These are phyloP conservation scores for Dorcus hopei DNA, from an alignment of 2,888 invertebrate species.

Conservation along the genomic window DNA sequence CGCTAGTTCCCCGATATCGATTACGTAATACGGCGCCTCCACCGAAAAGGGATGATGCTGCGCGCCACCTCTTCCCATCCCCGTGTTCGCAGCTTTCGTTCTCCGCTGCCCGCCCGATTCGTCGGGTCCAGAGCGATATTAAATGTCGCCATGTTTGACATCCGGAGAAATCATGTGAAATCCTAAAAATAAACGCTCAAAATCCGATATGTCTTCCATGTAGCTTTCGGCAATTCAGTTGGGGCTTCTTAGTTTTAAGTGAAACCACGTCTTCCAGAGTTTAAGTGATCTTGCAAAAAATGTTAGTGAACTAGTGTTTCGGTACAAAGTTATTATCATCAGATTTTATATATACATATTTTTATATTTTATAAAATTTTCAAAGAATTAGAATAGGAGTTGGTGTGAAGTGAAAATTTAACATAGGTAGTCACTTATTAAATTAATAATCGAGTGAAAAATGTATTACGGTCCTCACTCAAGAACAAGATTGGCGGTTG, in stretches of 20 bases:
- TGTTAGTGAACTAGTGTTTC: no score
- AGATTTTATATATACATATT: no score
- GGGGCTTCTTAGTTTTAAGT: constrained; percentile 39
- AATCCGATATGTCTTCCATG: constrained; percentile 56
- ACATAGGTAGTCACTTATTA: not conserved
- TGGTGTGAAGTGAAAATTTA: no score
- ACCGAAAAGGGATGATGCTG: constrained; percentile 21
- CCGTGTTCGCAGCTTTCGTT: constrained; percentile 25
- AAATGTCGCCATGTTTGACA: not conserved
- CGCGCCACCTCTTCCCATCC: constrained; percentile 20
- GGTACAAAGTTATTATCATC: no score
- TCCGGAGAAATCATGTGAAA: constrained; percentile 27
- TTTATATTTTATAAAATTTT: no score
- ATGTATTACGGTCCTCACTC: constrained; percentile 48
- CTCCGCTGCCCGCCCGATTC: constrained; percentile 15
- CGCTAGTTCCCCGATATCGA: constrained; percentile 18
- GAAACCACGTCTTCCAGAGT: constrained; percentile 16
- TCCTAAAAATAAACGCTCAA: constrained; percentile 35
- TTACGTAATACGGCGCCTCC: constrained; percentile 22
- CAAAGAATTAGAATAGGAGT: no score
- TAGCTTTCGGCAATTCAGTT: constrained; percentile 13
- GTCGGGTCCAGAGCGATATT: constrained; percentile 21
- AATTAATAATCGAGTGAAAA: not conserved
- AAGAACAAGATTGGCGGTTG: constrained; percentile 40
- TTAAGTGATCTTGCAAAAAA: not conserved